Evolutionary conservation across 2,113 vertebrate genomes (phyloP), one percentile per base, ranked within the genome.

Genomic region (Neofelis nebulosa): DNA sequence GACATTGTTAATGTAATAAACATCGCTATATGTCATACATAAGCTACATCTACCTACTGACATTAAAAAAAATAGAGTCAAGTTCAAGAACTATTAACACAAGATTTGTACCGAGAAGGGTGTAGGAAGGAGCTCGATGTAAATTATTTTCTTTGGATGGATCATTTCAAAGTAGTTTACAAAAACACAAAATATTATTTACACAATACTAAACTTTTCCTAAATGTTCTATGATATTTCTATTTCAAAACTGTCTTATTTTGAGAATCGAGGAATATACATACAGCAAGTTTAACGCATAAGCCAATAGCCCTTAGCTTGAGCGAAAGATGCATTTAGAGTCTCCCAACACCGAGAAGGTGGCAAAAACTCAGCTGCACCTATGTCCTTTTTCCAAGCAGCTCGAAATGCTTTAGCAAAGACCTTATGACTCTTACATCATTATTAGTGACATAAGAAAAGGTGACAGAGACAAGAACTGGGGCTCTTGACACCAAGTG

Each of bases 71-170:
- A 74, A 95, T 68, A 48, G 21, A 89, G 4, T 36, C 83, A 13
- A 82, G 91, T 95, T 95, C 79, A 79, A 95, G 97, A 91, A 94
- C 21, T 48, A 45, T 45, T 79, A 71, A 74, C 76, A 83, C 29
- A 45, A 48, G 41, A 50, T 45, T 65, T 89, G 48, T 82, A 79
- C n/a, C n/a, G 48, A 86, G 55, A 92, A 57, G 31, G 31, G 29
- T 83, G 18, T 33, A 83, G 87, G 45, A 69, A 76, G 38, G 31
- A 68, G 18, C 19, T 87, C 25, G 55, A 21, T 31, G 4, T 81
- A 65, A 86, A 93, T 38, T 94, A 69, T 89, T 94, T 96, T 87
- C 94, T 96, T 94, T 88, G 90, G 82, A 36, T 69, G 96, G 36
- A 94, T 80, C 45, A 45, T 92, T 88, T 92, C 25, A 52, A 97